Evolutionary conservation across 2,113 vertebrate genomes (phyloP).

Genomic region (Datnioides undecimradiatus): DNA sequence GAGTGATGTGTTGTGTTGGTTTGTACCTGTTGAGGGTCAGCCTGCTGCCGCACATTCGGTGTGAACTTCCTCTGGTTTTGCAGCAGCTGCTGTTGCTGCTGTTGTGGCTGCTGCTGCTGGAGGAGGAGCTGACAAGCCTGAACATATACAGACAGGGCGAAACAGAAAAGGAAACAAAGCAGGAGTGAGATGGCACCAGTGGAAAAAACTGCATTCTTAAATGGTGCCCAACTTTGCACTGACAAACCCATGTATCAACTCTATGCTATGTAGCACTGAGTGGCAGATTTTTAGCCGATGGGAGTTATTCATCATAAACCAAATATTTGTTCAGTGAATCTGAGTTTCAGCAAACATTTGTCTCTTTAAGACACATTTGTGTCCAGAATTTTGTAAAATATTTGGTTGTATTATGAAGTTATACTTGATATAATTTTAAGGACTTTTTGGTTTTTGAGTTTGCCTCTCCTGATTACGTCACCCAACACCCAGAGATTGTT

Average conservation of each 20-base stretch:
- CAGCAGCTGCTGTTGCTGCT: constrained; percentile 90
- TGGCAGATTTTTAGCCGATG: background rate
- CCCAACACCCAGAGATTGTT: no score
- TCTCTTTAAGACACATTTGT: background rate
- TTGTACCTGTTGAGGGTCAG: constrained; percentile 93
- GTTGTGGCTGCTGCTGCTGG: constrained; percentile 83
- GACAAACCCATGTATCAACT: background rate
- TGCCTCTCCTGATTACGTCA: no score
- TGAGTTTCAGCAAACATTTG: background rate
- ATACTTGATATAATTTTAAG: constrained; percentile 8
- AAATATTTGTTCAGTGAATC: constrained; percentile 21
- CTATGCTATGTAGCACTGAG: background rate
- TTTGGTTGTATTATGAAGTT: no score
- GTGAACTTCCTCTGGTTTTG: constrained; percentile 98
- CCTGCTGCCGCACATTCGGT: constrained; percentile 93
- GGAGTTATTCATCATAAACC: background rate
- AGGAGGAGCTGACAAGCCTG: constrained; percentile 97
- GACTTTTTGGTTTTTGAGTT: no score
- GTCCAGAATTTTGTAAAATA: background rate
- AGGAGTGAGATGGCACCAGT: background rate
- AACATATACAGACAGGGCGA: constrained; percentile 10
- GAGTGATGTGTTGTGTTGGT: background rate
- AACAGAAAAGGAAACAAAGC: constrained; percentile 25
- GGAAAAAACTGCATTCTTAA: no score
- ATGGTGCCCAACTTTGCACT: no score